phyloP scores from a whole-genome alignment of 2,113 vertebrate species.

The Protobothrops mucrosquamatus region DNA sequence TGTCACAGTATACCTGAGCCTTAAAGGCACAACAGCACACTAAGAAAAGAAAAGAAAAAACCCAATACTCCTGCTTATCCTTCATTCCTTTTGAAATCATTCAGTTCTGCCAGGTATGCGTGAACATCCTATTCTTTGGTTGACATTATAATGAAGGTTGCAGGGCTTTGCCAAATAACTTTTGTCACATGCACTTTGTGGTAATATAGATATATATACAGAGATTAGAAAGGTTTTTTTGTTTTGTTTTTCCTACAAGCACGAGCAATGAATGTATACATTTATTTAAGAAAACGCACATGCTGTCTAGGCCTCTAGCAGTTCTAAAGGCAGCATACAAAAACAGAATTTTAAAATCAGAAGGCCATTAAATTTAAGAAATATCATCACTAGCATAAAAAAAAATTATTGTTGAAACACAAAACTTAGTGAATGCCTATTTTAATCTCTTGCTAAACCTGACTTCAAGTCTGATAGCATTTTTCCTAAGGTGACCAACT shows the following conservation, averaged over 20 bases:
- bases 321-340: not conserved
- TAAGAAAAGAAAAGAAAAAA: not conserved
- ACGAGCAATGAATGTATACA: not conserved
- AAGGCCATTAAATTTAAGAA: not conserved
- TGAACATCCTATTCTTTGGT: not conserved
- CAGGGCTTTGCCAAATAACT: not conserved
- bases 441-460: not conserved
- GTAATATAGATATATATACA: not conserved
- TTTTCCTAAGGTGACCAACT: not conserved
- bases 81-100: not conserved
- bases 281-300: not conserved
- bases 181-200: not conserved
- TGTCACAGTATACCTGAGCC: constrained; percentile 27
- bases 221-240: not conserved
- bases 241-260: not conserved
- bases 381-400: not conserved
- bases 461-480: not conserved
- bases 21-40: not conserved
- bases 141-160: not conserved
- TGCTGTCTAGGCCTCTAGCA: not conserved
- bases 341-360: not conserved
- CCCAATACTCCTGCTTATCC: not conserved
- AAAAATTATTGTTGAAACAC: not conserved
- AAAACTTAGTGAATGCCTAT: not conserved
- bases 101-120: not conserved